phyloP scores from a whole-genome alignment of 2,113 vertebrate genomes.

The Myiozetetes cayanensis region DNA sequence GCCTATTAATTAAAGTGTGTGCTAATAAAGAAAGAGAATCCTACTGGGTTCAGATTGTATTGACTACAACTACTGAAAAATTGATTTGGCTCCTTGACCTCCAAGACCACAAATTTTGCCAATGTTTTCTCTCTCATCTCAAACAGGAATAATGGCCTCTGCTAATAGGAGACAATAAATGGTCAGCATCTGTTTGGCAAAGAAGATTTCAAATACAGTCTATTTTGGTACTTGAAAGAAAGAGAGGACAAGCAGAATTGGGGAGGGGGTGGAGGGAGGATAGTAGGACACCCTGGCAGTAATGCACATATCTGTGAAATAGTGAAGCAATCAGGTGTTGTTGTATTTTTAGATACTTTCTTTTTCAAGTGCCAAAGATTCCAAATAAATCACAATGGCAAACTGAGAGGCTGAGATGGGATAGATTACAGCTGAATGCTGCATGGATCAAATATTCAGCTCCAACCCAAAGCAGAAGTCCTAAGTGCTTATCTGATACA shows the following conservation, averaged over 20 bases:
- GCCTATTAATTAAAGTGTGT: background rate
- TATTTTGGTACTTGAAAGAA: background rate
- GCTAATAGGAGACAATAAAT: background rate
- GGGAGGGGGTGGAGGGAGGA: background rate
- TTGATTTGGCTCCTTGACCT: background rate
- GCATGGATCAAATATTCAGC: constrained; percentile 23
- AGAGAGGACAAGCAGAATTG: background rate
- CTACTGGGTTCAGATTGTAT: background rate
- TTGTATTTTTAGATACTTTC: constrained; percentile 51
- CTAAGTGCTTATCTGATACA: background rate
- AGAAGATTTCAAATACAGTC: background rate
- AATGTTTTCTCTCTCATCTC: background rate
- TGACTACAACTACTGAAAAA: background rate
- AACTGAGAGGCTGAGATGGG: constrained; percentile 25
- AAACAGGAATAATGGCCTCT: background rate
- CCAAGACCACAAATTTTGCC: background rate
- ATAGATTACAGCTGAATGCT: constrained; percentile 18
- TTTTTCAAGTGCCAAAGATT: constrained; percentile 40
- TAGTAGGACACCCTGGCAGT: background rate
- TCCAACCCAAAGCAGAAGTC: background rate
- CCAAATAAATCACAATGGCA: constrained; percentile 35
- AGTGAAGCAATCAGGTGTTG: background rate
- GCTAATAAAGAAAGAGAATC: background rate
- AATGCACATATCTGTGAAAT: background rate
- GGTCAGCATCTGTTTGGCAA: background rate